Evolutionary conservation across 2,113 vertebrate species (phyloP).

Genomic region (Lontra canadensis): DNA sequence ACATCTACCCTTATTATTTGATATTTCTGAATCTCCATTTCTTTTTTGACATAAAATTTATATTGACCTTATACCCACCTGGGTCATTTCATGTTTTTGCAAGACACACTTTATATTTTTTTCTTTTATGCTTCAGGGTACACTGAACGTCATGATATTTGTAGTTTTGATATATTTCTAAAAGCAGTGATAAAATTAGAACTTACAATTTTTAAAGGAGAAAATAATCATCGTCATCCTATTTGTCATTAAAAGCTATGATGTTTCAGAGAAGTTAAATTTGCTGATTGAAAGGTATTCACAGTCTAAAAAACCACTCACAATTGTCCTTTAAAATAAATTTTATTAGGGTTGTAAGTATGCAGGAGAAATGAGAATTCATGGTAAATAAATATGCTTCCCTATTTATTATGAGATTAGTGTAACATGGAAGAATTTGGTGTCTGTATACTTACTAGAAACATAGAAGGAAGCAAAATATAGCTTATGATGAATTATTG

Average conservation of each 20-base stretch:
- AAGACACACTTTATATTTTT: background rate
- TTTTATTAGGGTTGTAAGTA: background rate
- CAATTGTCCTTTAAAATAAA: slow-evolving; percentile 7
- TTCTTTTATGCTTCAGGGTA: background rate
- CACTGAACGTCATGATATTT: background rate
- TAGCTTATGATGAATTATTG: background rate
- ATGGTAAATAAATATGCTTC: background rate
- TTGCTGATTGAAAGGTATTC: background rate
- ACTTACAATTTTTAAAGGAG: slow-evolving; percentile 17
- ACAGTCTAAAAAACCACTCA: background rate
- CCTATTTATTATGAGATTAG: background rate
- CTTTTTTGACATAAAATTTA: slow-evolving; percentile 14
- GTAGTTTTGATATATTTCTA: background rate
- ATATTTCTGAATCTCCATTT: slow-evolving; percentile 18
- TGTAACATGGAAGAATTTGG: background rate
- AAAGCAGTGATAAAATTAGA: background rate
- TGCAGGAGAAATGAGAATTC: background rate
- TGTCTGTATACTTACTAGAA: background rate
- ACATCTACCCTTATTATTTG: background rate
- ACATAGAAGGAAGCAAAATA: background rate
- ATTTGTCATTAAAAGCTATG: background rate
- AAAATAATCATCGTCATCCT: background rate
- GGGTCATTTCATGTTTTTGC: background rate
- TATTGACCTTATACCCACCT: background rate
- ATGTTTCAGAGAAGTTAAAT: background rate